Conservation (phyloP, 2,113 vertebrate species). For the Salvelinus fontinalis region DNA sequence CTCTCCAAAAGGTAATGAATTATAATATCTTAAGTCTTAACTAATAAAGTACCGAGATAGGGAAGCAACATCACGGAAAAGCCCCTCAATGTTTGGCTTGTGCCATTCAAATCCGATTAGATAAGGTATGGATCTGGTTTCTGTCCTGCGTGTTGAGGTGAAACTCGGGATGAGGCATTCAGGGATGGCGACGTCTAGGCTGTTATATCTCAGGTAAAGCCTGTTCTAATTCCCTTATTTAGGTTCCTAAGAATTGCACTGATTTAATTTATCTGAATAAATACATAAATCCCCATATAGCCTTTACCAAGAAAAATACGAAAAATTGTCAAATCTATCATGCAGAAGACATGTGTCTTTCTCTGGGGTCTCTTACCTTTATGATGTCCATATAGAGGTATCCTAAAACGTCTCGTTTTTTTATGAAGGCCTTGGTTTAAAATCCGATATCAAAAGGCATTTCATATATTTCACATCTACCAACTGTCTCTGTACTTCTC, state of each 20-base stretch:
- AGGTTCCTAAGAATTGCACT: conserved; percentile 13
- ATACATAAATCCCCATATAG: conserved; percentile 1
- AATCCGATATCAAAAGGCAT: conserved; percentile 35
- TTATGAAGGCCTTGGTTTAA: conserved; percentile 7
- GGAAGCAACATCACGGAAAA: conserved; percentile 48
- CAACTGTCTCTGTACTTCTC: conserved; percentile 61
- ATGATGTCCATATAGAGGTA: conserved; percentile 12
- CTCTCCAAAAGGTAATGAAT: conserved; percentile 27
- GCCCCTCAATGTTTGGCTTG: conserved; percentile 38
- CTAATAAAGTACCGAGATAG: conserved; percentile 45
- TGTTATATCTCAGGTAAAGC: background rate
- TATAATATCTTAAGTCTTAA: conserved; percentile 46
- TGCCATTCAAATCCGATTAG: conserved; percentile 75
- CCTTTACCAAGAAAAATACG: background rate
- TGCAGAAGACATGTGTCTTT: conserved; percentile 10
- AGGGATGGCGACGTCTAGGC: conserved; percentile 66
- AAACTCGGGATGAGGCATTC: conserved; percentile 70
- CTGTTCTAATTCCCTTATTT: background rate
- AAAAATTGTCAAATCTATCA: background rate
- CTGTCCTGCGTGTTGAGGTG: conserved; percentile 79
- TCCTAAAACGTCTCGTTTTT: background rate
- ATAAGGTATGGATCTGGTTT: conserved; percentile 84
- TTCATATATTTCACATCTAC: conserved; percentile 25
- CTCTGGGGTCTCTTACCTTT: conserved; percentile 57
- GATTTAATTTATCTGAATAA: background rate